Base-by-base conservation (phyloP, 2,113 vertebrate genomes). In the Grammomys dolichurus region DNA sequence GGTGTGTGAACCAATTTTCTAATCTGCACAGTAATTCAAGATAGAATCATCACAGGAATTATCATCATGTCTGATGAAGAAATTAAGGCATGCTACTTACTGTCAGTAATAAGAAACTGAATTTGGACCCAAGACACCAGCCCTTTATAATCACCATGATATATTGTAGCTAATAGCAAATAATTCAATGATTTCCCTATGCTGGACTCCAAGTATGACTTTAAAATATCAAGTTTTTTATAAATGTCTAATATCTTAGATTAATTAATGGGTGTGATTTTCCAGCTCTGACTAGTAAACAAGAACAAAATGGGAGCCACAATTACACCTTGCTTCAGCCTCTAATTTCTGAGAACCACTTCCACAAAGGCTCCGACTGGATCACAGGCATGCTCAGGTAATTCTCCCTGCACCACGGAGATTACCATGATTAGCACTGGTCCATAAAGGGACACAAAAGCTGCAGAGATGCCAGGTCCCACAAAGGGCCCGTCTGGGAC, bases 401-500 rank as follows among this genome's bases (percentile, higher is more conserved):
- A 96, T 95, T 92, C 92, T 96, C 87, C 85, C 78, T 46, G 24
- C 40, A 36, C 33, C 13, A 20, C 87, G 60, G 94, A 87, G 92
- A 95, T 96, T 84, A 94, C 56, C 56, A 7, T 17, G 51, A 94
- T 96, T 94, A 94, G 94, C 80, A 69, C 65, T 72, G 90, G 92
- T 72, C 90, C 92, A 82, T 54, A 92, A 95, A 91, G n/a, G 94
- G 77, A 90, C 73, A 90, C 85, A 91, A 97, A 97, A 88, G 60
- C 90, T 9, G 1, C 80, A 93, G 73, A 17, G 90, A 90, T 72
- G 81, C 54, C 54, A 77, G 89, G 89, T 67, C 84, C 89, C 58
- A 60, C 24, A 54, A 65, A 85, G 60, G 91, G 88, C n/a, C 78
- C 75, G 94, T 76, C 43, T 70, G 86, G 92, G 73, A 72, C 3